Evolutionary conservation across 2,113 vertebrate species (phyloP).

Genomic region (Toxotes jaculatrix): DNA sequence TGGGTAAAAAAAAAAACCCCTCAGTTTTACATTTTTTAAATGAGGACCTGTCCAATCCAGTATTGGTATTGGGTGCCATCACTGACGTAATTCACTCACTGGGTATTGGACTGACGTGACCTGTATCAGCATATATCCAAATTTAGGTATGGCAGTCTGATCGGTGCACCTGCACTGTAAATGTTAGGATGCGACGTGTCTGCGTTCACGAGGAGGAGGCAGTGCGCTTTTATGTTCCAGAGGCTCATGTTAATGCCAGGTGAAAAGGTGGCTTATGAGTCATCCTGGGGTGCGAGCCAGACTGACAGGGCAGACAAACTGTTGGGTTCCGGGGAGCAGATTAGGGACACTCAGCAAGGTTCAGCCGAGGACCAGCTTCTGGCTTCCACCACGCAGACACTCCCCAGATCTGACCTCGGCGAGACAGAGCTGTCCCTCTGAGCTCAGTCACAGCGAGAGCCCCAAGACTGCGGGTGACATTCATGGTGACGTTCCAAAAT

Average conservation of each 20-base stretch:
- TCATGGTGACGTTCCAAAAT: conserved; percentile 17
- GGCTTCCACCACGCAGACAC: conserved; percentile 38
- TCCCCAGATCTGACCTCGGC: conserved; percentile 40
- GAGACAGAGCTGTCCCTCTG: conserved; percentile 65
- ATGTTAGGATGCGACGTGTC: not conserved
- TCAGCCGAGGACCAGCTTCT: conserved; percentile 51
- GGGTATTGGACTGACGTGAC: not conserved
- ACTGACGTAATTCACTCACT: not conserved
- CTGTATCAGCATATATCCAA: too few relatives aligned
- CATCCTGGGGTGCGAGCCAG: conserved; percentile 36
- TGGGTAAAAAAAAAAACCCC: not conserved
- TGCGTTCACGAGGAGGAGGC: not conserved
- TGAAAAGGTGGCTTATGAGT: conserved; percentile 52
- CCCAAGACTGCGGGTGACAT: conserved; percentile 49
- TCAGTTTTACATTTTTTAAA: not conserved
- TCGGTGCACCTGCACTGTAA: not conserved
- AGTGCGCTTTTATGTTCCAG: not conserved
- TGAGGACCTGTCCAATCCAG: not conserved
- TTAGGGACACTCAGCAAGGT: conserved; percentile 30
- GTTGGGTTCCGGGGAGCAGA: conserved; percentile 11
- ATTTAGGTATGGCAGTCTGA: too few relatives aligned
- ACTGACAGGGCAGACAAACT: conserved; percentile 55
- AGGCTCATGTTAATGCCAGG: conserved; percentile 11
- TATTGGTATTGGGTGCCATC: not conserved
- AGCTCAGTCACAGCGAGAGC: conserved; percentile 45